Base-by-base conservation (phyloP, 2,113 vertebrate genomes). In the Prolemur simus region DNA sequence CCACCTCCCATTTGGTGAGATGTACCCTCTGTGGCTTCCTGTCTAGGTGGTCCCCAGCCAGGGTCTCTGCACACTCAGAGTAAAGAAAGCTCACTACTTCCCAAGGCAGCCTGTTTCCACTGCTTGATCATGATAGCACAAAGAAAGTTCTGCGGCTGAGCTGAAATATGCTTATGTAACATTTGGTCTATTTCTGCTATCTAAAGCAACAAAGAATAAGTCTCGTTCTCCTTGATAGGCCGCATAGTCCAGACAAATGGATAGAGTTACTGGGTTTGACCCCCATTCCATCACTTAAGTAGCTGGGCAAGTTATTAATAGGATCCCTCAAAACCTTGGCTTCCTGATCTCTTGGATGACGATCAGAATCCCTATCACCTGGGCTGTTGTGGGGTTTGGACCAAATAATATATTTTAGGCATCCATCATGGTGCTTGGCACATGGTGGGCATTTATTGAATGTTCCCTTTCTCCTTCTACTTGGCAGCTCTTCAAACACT, bases 401-500 rank as follows among this genome's bases (percentile, higher is more conserved):
- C 18, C 66, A 71, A 66, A 69, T 96, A 73, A 76, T 92, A 4
- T 89, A 37, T 83, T 73, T 93, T 83, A 80, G 39, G 2, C 23
- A 58, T 74, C 25, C 17, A 39, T 89, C 85, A 69, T 12, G 12
- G 63, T 54, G 21, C 78, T 86, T 89, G 88, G 60, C 93, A 84
- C 80, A 37, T 84, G 87, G 71, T 64, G 39, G 93, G 63, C 56
- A 47, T 91, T 63, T 89, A 69, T 78, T 39, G 15, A 94, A 60
- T 66, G n/a, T 34, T 89, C 60, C 56, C 45, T 32, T 91, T 76
- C 90, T 74, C 66, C 82, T 88, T 47, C 63, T 85, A 9, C 63
- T 95, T 91, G 92, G 89, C 91, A 89, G 74, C 68, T 84, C 83
- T 98, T 95, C 88, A 96, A 25, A 91, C 81, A 91, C 47, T 54